Evolutionary conservation across 2,888 invertebrate species (phyloP), one percentile per base, ranked within the genome.

Genomic region (Drosophila subsilvestris): DNA sequence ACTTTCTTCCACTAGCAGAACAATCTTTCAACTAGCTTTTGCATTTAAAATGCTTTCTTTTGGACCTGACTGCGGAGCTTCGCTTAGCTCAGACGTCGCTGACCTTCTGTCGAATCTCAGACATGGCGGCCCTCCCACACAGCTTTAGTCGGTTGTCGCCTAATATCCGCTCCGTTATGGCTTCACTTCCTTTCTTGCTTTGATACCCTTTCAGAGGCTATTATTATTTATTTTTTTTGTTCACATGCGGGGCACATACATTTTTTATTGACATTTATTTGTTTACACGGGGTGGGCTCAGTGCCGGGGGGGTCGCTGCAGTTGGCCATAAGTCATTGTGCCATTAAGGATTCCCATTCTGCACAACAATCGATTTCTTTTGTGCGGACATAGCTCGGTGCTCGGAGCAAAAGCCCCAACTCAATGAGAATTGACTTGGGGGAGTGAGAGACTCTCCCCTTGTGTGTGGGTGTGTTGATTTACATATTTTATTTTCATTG

Each of bases 291-390:
- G 42, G 68, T 45, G 71, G 42, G 32, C 32, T 12, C 32, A 12
- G 32, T 10, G 29, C 37, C 18, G 32, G 50, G 18, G 50, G 18
- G 61, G 42, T 18, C 32, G 65, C 47, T 73, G 74, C 74, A 67
- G 67, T 73, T 74, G 73, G 73, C 77, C 74, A 79, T 81, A 79
- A 80, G 88, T 88, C 88, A 84, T 86, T 85, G 85, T 79, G 84
- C 85, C 84, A 88, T 88, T 81, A 83, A 61, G 71, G 80, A 88
- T 80, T 86, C 76, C 76, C 74, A 79, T 80, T 81, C 57, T 49
- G 63, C 68, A 9, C 27, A 63, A 53, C 74, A 74, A 86, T 88
- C 85, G 86, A 86, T 88, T 80, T 76, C 75, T 71, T 76, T 80
- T 83, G 80, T 78, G 55, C 43, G 56, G 62, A 22, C 51, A 49